A percentile compares a stretch with the other conserved stretches of the same genome.
Evolutionary conservation across 2,113 vertebrate genomes (phyloP).

Genomic region (Anser brachyrhynchus): DNA sequence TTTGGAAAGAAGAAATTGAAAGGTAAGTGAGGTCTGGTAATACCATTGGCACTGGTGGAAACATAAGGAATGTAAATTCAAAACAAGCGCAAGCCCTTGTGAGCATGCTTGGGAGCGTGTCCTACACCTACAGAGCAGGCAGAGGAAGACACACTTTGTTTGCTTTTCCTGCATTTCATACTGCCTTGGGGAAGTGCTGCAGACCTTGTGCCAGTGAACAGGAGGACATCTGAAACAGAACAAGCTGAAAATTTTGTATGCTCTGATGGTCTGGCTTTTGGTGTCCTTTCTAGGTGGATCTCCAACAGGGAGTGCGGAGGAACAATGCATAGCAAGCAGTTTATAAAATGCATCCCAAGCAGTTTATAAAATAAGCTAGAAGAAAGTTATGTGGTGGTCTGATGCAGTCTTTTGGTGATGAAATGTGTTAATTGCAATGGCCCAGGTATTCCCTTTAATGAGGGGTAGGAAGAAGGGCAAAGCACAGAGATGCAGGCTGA

Average conservation of each 20-base stretch:
- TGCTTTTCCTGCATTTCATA: neutral
- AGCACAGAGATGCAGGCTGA: neutral
- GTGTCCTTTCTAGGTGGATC: neutral
- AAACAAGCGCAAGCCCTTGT: rapidly evolving
- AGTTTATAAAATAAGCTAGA: neutral
- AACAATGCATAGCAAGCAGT: neutral
- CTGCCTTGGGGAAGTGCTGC: neutral
- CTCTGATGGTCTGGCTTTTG: neutral
- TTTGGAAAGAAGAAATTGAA: slow-evolving; percentile 66
- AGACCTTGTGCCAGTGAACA: rapidly evolving
- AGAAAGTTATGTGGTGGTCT: neutral
- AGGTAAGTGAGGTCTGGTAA: slow-evolving; percentile 70
- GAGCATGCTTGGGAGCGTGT: neutral
- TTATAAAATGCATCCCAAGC: neutral
- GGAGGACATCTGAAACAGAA: neutral
- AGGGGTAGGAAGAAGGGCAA: neutral
- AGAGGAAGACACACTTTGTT: neutral
- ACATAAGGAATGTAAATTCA: neutral
- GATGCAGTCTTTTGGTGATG: neutral
- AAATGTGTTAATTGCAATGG: neutral
- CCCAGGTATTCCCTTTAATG: neutral
- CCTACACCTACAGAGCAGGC: neutral
- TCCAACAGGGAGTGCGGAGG: neutral
- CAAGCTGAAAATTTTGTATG: neutral
- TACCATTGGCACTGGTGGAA: neutral